Base-by-base conservation (phyloP, 2,797 vertebrate genomes). In the Poecilia gillii region DNA sequence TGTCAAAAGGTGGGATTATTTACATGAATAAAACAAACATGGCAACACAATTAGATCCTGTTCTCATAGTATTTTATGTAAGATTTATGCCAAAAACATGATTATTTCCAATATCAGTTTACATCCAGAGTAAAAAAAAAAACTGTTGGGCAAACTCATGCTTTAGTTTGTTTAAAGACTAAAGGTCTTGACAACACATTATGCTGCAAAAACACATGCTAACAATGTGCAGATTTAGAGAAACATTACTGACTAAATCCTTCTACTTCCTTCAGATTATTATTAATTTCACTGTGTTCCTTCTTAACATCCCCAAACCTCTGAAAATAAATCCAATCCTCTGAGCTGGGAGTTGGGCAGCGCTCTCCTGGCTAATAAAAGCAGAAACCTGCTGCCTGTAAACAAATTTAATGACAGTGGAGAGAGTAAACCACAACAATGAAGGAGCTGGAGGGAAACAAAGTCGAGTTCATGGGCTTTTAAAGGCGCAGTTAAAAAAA, bases 1-100 rank as follows among this genome's bases (percentile, higher is more conserved):
- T 25, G 92, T 96, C 39, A 96, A 93, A 76, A 96, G 95, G 95
- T 96, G 59, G 2, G 57, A 64, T 47, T 47, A 64, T 68, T 66
- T 13, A 71, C 53, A 74, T 55, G 1, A 73, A 39, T 36, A 6
- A 55, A 5, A 53, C 49, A 53, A 64, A 20, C 14, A 36, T 3
- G 31, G 16, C 8, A 39, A 70, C 14, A 43, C 23, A 12, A 1
- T 43, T 43, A 43, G 14, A 43, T 28, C 11, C 39, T 70, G 12
- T 41, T 70, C 23, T 41, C 20, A 41, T 9, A 43, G 43, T 14
- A n/a, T 41, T 68, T 68, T 5, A 70, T 4, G 0, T n/a, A 1
- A 70, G 5, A n/a, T 45, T 43, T 13, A 23, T 14, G 25, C 43
- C 39, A n/a, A 14, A 14, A 33, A 6, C 25, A 70, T 4, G 39